Evolutionary conservation across 2,797 vertebrate genomes (phyloP), one percentile per base, ranked within the genome.

Genomic region (Leptodactylus fallax): DNA sequence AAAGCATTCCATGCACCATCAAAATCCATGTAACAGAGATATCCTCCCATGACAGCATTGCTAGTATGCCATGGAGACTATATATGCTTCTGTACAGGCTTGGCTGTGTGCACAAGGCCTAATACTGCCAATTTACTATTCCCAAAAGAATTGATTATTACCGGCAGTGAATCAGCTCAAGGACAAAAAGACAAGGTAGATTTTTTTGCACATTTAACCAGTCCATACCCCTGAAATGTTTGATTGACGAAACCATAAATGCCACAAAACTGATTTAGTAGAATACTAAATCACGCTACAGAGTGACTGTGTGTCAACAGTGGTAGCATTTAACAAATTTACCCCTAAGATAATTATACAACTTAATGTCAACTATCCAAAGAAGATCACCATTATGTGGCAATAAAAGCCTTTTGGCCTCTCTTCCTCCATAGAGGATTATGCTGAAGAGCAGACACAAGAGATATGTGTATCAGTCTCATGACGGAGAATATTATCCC

Each of bases 401-500:
- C 21, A 60, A 45, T 19, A 58, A 58, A 79, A 56, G 51, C 47
- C 12, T 27, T 56, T 55, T 78, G 36, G 74, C 74, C 49, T 77
- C 1, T 49, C 69, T 21, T 53, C 49, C 19, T 51, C 23, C 17
- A 10, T 58, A 81, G 27, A 63, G 79, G 79, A 19, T 81, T 47
- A 80, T 58, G 3, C 17, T 19, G 12, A 47, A 60, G 23, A 25
- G 25, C 21, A 2, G 8, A 45, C 13, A 58, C 55, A 45, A 21
- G 56, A 61, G 7, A 49, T 55, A 56, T 56, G 76, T 79, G 79
- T 14, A 81, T 81, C 58, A 47, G 58, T 81, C 67, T 77, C 19
- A n/a, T 56, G 16, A 61, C 7, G 45, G 25, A 67, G 36, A 27
- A 13, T 67, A 91, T 90, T 85, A 51, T 92, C 92, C 90, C 89